Evolutionary conservation across 2,888 invertebrate species (phyloP).

Genomic region (Meiosimyza platycephala): DNA sequence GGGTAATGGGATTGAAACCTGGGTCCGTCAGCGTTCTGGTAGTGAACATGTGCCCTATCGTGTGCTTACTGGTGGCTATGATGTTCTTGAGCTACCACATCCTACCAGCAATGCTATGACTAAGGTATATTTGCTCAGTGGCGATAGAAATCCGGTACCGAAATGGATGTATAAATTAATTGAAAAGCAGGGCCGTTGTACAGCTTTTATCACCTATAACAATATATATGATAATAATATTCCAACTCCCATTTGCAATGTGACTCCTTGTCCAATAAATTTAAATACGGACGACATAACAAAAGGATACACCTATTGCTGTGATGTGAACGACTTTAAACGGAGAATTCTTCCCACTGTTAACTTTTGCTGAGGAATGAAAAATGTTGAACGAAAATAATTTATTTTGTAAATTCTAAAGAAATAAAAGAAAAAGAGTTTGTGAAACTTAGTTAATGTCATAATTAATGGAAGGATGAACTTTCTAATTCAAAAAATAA

Average conservation of each 20-base stretch:
- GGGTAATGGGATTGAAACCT: conserved; percentile 65
- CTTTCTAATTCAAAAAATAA: too few relatives aligned
- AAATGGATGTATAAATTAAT: conserved; percentile 15
- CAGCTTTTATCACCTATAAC: conserved; percentile 18
- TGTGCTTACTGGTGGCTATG: conserved; percentile 5
- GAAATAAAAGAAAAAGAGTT: too few relatives aligned
- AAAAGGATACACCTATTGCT: conserved; percentile 8
- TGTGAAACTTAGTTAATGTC: too few relatives aligned
- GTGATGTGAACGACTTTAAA: neutral
- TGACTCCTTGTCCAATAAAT: conserved; percentile 7
- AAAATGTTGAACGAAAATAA: neutral
- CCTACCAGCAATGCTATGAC: neutral
- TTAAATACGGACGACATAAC: neutral
- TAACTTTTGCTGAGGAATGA: neutral
- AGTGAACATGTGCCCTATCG: neutral
- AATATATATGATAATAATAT: neutral
- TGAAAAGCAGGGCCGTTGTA: neutral
- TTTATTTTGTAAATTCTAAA: too few relatives aligned
- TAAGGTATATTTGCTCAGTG: neutral
- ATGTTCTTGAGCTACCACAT: conserved; percentile 2
- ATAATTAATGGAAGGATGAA: too few relatives aligned
- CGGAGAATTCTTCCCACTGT: neutral
- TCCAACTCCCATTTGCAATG: conserved; percentile 5
- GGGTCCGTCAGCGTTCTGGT: conserved; percentile 64
- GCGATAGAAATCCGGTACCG: conserved; percentile 19